Conservation (phyloP, 1,140 invertebrate species). For the Andricus grossulariae region DNA sequence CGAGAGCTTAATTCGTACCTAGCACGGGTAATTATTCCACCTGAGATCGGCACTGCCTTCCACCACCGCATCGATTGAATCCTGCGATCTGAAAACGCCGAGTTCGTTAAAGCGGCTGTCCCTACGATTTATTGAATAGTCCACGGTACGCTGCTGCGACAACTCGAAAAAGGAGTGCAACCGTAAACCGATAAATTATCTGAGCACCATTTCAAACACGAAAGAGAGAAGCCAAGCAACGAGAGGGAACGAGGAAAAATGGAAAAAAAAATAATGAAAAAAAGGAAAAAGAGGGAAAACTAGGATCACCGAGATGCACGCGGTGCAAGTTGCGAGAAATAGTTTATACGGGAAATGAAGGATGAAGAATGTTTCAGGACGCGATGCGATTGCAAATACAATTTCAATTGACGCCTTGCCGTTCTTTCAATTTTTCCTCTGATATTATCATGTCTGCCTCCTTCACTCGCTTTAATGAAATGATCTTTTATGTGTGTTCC, state of each 20-base stretch:
- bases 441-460: not conserved
- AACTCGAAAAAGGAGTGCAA: constrained; percentile 31
- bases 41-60: constrained; percentile 3
- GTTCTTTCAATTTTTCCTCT: not conserved
- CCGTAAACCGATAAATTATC: constrained; percentile 31
- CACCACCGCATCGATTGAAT: constrained; percentile 2
- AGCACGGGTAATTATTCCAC: not conserved
- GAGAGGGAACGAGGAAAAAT: not conserved
- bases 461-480: not conserved
- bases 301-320: constrained; percentile 5
- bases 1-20: not conserved
- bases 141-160: constrained; percentile 21
- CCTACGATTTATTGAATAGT: constrained; percentile 20
- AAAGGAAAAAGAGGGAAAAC: not conserved
- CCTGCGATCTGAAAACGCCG: constrained; percentile 7
- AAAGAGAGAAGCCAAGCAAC: not conserved
- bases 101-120: constrained; percentile 27
- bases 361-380: not conserved
- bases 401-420: not conserved
- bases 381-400: not conserved
- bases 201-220: constrained; percentile 23
- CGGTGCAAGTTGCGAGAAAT: constrained; percentile 5
- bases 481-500: not conserved
- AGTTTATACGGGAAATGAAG: constrained; percentile 27
- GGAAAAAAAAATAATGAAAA: constrained; percentile 1